Evolutionary conservation across 2,113 vertebrate species (phyloP), one percentile per base, ranked within the genome.

Genomic region (Pygoscelis antarcticus): DNA sequence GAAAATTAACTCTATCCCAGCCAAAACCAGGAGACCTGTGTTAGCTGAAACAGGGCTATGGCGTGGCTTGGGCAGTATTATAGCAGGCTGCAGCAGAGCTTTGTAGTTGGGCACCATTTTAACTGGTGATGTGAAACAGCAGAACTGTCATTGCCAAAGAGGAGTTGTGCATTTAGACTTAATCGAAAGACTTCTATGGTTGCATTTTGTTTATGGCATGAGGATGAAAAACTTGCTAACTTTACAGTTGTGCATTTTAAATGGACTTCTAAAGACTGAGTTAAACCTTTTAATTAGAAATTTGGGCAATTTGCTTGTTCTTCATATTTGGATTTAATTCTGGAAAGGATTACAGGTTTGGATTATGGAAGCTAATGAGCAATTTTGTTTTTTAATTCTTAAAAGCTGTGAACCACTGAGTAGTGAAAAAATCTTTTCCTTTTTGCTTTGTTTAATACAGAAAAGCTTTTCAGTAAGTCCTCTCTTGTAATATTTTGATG

Each of bases 11-110:
- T 51, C 17, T 38, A 19, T 16, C 22, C 34, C 27, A 71, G 11
- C 10, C 29, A 23, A 91, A 91, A 68, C 6, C 27, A 72, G 12
- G 25, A 76, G 52, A 68, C 10, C 14, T 57, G 2, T 52, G 26
- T 72, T 65, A 52, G 30, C 30, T 46, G 52, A 54, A 76, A 20
- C 7, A 49, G 38, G 32, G 8, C 38, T 58, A 0, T 30, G 14
- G 16, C 0, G 0, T 68, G 40, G 13, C 83, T 62, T 62, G 13
- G 7, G 32, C 38, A 38, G 17, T 38, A 10, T 40, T n/a, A 3
- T 1, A 72, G 54, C 30, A 83, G 65, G 21, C 32, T 92, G n/a
- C 40, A 52, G 44, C 1, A 47, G 32, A 60, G 22, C 34, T 70
- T 58, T 74, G 7, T 74, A 22, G 27, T 3, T 13, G 23, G 21